Evolutionary conservation across 2,113 vertebrate genomes (phyloP).

Genomic region (Plestiodon gilberti): DNA sequence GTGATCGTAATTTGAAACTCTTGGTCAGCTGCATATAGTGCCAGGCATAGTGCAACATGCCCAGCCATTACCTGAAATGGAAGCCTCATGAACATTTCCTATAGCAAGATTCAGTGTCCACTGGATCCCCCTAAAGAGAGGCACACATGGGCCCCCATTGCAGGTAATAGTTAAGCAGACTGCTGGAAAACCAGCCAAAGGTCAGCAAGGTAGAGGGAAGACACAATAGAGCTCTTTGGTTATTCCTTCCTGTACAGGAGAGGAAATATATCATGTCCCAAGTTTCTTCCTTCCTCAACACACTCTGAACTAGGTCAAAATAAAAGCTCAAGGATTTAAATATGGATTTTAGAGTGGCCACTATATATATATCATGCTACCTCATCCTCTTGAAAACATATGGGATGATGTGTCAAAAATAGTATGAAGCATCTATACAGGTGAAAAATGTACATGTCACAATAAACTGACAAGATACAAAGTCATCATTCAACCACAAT

Average conservation of each 20-base stretch:
- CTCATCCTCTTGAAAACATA: conserved; percentile 27
- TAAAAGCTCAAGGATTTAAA: conserved; percentile 4
- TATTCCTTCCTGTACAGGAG: not conserved
- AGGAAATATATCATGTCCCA: not conserved
- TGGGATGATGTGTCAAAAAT: conserved; percentile 43
- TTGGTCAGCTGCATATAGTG: not conserved
- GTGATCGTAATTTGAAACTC: not conserved
- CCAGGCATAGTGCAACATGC: not conserved
- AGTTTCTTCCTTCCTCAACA: not conserved
- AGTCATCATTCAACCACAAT: conserved; percentile 61
- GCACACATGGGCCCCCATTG: not conserved
- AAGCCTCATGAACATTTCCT: not conserved
- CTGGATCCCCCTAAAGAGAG: not conserved
- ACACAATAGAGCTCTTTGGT: not conserved
- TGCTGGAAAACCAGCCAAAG: not conserved
- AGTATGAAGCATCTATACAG: conserved; percentile 39
- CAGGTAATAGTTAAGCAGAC: not conserved
- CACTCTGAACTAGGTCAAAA: not conserved
- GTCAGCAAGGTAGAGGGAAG: not conserved
- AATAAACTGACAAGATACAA: conserved; percentile 41
- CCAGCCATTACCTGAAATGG: not conserved
- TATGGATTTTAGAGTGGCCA: not conserved
- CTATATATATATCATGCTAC: not conserved
- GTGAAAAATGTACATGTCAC: conserved; percentile 38
- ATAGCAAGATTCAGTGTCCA: not conserved